Evolutionary conservation across 2,113 vertebrate species (phyloP).

Genomic region (Sylvilagus bachmani): DNA sequence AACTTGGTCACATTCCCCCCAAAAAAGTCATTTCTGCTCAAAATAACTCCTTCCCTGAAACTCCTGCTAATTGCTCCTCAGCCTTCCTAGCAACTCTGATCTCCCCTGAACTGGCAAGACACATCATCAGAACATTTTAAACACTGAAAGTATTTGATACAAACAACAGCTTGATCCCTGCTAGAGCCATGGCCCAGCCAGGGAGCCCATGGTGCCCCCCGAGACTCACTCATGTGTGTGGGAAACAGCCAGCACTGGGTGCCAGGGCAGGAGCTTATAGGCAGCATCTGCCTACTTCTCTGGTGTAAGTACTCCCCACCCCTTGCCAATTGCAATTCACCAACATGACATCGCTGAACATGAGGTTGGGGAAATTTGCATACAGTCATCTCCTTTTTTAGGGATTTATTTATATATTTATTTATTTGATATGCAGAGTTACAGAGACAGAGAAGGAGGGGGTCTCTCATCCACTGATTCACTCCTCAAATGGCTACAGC

Average conservation of each 20-base stretch:
- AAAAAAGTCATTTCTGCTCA: slow-evolving; percentile 11
- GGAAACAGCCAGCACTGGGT: neutral
- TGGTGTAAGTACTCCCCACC: neutral
- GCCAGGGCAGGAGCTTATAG: neutral
- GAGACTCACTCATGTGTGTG: neutral
- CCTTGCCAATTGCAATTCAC: neutral
- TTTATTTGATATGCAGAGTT: too few relatives aligned
- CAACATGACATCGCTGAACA: neutral
- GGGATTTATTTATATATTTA: too few relatives aligned
- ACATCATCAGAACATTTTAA: neutral
- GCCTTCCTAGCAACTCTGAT: neutral
- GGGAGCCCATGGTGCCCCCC: neutral
- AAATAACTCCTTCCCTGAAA: slow-evolving; percentile 36
- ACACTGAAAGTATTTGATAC: neutral
- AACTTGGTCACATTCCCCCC: neutral
- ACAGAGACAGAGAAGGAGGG: too few relatives aligned
- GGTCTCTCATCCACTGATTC: too few relatives aligned
- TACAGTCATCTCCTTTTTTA: neutral
- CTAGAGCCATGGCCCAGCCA: neutral
- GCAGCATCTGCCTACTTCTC: neutral
- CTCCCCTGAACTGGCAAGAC: neutral
- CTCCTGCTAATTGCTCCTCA: neutral
- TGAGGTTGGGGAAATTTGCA: neutral
- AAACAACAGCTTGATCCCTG: neutral
- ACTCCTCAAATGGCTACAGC: too few relatives aligned